A percentile compares a stretch with the other conserved stretches of the same genome.
Evolutionary conservation across 2,797 vertebrate species (phyloP).

Genomic region (Epinephelus awoara): DNA sequence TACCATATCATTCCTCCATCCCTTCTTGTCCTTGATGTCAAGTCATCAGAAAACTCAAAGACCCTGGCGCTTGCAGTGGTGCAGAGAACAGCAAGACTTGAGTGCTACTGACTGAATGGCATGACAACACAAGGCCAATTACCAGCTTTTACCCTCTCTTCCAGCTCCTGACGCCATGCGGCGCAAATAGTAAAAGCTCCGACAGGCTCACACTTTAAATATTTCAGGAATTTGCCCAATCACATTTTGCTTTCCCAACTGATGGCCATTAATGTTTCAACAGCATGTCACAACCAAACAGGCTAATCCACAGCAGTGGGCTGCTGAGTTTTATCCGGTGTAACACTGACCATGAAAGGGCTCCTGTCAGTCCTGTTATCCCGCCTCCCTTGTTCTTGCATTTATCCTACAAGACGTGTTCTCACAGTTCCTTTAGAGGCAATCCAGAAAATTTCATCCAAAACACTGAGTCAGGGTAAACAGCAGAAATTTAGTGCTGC

Average conservation of each 20-base stretch:
- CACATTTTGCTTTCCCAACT: conserved; percentile 94
- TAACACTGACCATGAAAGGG: conserved; percentile 89
- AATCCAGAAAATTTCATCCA: conserved; percentile 49
- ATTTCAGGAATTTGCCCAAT: conserved; percentile 99
- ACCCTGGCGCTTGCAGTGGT: conserved; percentile 33
- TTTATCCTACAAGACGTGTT: conserved; percentile 71
- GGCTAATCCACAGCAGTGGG: conserved; percentile 92
- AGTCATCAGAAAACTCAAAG: conserved; percentile 54
- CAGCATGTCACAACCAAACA: conserved; percentile 92
- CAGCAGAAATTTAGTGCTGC: conserved; percentile 1
- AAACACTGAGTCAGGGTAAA: conserved; percentile 37
- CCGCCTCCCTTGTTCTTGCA: conserved; percentile 53
- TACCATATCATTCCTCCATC: conserved; percentile 25
- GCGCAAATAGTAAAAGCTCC: conserved; percentile 94
- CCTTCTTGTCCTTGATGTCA: conserved; percentile 50
- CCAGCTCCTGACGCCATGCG: conserved; percentile 66
- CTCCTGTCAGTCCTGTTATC: conserved; percentile 69
- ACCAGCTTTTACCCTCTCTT: conserved; percentile 89
- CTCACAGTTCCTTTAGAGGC: conserved; percentile 62
- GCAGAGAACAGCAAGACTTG: conserved; percentile 53
- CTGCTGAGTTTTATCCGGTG: conserved; percentile 92
- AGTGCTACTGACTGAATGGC: conserved; percentile 87
- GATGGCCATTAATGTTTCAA: conserved; percentile 99
- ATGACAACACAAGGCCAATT: conserved; percentile 94
- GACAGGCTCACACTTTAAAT: conserved; percentile 98